Conservation (phyloP, 2,888 invertebrate species). For the Calameuta idolon region DNA sequence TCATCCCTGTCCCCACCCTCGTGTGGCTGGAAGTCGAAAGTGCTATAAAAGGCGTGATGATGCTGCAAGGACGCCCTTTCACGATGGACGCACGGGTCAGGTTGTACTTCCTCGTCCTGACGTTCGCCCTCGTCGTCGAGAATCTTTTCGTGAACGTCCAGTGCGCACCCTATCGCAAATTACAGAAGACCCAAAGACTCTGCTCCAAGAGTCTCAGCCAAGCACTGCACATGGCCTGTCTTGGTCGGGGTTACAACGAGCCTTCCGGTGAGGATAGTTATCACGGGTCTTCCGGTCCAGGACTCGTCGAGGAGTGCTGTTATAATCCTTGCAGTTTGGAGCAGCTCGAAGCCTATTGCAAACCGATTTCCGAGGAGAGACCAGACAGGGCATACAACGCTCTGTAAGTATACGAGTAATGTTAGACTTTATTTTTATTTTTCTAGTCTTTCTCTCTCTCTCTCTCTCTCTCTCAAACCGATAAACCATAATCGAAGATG, state of each 20-base stretch:
- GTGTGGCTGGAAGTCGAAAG: not conserved
- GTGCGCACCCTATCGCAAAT: conserved; percentile 17
- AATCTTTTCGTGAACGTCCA: conserved; percentile 33
- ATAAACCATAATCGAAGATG: not conserved
- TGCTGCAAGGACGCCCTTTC: conserved; percentile 17
- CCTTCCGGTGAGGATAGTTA: conserved; percentile 47
- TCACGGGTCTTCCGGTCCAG: conserved; percentile 33
- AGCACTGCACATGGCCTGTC: conserved; percentile 54
- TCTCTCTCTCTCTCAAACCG: not conserved
- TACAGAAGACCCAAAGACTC: conserved; percentile 38
- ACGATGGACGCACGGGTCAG: conserved; percentile 17
- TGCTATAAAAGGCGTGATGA: conserved; percentile 20
- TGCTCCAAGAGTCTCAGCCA: conserved; percentile 60
- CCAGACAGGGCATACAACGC: conserved; percentile 26
- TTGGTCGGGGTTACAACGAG: conserved; percentile 53
- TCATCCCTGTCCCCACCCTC: not conserved
- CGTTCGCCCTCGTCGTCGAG: conserved; percentile 25
- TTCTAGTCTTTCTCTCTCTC: not conserved
- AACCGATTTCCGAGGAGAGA: conserved; percentile 39
- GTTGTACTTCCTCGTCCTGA: conserved; percentile 13
- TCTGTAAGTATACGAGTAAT: conserved; percentile 41
- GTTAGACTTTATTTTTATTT: not conserved
- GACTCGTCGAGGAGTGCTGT: conserved; percentile 62
- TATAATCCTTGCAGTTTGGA: conserved; percentile 50
- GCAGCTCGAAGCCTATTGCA: conserved; percentile 60